Base-by-base conservation (phyloP, 2,888 invertebrate genomes). In the Subacronicta megacephala region DNA sequence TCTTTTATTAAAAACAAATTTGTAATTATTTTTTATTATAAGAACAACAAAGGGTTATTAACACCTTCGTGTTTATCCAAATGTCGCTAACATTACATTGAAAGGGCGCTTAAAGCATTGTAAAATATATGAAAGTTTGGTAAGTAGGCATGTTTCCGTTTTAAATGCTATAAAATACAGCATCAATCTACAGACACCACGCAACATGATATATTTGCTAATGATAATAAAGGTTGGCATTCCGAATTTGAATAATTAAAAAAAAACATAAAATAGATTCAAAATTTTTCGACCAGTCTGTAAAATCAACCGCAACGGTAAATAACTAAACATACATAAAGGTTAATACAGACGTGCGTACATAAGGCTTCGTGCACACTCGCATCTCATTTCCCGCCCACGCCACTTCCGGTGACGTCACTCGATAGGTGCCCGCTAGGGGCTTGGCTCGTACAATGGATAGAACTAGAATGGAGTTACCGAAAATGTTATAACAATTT, bases 321-420 rank as follows among this genome's bases (percentile, higher is more conserved):
- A 44, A 61, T 61, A 56, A 50, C 44, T 29, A 44, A 63, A 43
- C 23, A 72, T 40, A 67, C 12, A 55, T 68, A 69, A 75, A 74
- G 65, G 59, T 62, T 54, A 69, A 70, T 54, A 42, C 64, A 71
- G 62, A 72, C 66, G 56, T 64, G 72, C 59, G 50, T 74, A 75
- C 61, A 65, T 78, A 80, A 81, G 81, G 75, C 76, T 68, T 61
- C 66, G 75, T 72, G 68, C 76, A 83, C 78, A 82, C 78, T 77
- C 69, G 82, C 79, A 72, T 82, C 81, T 80, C 77, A 82, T 85
- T 82, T 85, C 85, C 83, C 81, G 73, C 77, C 70, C 77, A 75
- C 81, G 66, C 77, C 77, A 78, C 78, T 84, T 86, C 83, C 83
- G 84, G 80, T 83, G 80, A 76, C 78, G 83, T 83, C 85, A 84